Evolutionary conservation across 2,797 vertebrate genomes (phyloP).

Genomic region (Bradypus variegatus): DNA sequence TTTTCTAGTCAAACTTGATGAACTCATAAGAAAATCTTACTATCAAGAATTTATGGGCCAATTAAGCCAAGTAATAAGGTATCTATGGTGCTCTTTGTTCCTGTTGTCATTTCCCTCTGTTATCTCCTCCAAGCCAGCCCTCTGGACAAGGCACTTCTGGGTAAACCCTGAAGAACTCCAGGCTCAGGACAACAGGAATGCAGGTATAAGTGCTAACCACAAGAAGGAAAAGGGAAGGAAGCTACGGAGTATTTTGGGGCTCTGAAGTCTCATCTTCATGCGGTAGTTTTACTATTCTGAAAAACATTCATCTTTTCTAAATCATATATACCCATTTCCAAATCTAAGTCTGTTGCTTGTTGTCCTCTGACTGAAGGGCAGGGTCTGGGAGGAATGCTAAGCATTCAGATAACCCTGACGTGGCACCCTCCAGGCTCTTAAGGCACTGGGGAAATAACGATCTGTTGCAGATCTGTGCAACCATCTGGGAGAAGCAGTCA

Average conservation of each 20-base stretch:
- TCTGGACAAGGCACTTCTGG: background rate
- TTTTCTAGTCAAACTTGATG: constrained; percentile 34
- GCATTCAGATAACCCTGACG: background rate
- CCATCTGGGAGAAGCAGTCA: background rate
- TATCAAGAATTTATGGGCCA: background rate
- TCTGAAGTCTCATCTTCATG: background rate
- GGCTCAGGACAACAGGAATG: background rate
- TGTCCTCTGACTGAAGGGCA: background rate
- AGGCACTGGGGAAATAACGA: background rate
- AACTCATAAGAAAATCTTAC: constrained; percentile 18
- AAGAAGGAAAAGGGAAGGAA: background rate
- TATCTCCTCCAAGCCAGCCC: background rate
- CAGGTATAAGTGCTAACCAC: background rate
- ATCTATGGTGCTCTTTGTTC: background rate
- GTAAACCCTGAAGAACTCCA: background rate
- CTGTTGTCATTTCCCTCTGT: background rate
- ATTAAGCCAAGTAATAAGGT: constrained; percentile 24
- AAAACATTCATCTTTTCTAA: constrained; percentile 28
- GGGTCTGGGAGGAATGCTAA: background rate
- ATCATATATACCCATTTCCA: background rate
- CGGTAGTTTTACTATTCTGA: background rate
- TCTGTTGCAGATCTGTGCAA: background rate
- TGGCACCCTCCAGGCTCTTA: background rate
- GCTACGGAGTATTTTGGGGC: background rate
- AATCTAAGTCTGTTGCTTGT: background rate